Conservation (phyloP, 2,113 vertebrate genomes). For the Catharus bicknelli region DNA sequence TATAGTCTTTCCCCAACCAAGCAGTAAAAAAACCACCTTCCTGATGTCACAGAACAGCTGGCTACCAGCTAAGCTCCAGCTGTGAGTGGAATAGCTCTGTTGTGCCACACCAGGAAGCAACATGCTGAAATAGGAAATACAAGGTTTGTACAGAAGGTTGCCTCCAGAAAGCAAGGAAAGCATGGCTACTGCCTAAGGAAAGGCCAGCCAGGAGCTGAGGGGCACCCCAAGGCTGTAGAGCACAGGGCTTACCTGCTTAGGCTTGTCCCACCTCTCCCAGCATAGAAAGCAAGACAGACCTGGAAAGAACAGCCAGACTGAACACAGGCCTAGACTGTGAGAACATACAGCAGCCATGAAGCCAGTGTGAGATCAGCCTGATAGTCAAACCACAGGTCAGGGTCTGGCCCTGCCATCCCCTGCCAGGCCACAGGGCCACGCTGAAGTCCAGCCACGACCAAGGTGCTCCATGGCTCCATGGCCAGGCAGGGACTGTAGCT, state of each 20-base stretch:
- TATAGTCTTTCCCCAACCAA: background rate
- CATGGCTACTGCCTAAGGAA: background rate
- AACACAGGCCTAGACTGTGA: accelerated
- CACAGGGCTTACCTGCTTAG: background rate
- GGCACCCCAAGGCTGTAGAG: background rate
- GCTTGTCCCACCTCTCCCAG: background rate
- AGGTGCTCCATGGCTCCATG: accelerated
- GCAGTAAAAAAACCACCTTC: background rate
- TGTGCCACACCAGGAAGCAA: background rate
- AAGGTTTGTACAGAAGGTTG: background rate
- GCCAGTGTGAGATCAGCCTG: background rate
- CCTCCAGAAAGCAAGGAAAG: background rate
- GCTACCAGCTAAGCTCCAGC: background rate
- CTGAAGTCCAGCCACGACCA: accelerated
- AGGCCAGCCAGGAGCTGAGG: background rate
- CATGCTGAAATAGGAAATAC: background rate
- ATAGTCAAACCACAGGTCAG: background rate
- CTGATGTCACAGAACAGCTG: background rate
- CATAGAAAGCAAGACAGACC: background rate
- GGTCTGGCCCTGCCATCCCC: too few species aligned
- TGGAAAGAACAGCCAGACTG: background rate
- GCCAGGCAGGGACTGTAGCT: accelerated
- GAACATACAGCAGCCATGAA: accelerated
- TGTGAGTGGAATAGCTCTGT: background rate
- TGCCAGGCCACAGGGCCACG: accelerated